A percentile compares a stretch with the other conserved stretches of the same genome.
Conservation (phyloP, 2,113 vertebrate species). For the Amphiprion percula region DNA sequence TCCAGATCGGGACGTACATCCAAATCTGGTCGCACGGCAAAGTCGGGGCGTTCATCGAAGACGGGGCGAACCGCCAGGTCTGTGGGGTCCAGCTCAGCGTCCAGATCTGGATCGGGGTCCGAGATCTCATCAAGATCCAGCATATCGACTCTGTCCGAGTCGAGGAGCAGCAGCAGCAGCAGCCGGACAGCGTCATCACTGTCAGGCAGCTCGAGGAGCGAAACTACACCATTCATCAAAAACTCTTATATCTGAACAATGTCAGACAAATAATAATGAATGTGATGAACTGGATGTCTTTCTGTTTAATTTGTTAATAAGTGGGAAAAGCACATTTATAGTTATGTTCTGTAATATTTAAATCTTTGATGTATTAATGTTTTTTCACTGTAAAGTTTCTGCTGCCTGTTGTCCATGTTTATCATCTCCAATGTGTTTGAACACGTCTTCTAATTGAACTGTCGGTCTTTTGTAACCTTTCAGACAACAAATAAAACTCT, state of each 20-base stretch:
- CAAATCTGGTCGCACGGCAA: slow-evolving; percentile 36
- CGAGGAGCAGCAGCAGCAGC: slow-evolving; percentile 38
- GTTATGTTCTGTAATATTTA: slow-evolving; percentile 31
- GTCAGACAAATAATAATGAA: slow-evolving; percentile 1
- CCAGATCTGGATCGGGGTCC: slow-evolving; percentile 1
- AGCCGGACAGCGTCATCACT: slow-evolving; percentile 46
- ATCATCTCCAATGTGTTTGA: too few relatives aligned
- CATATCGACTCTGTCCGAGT: slow-evolving; percentile 10
- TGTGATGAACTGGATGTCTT: background rate
- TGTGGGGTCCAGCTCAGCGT: background rate
- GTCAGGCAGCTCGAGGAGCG: slow-evolving; percentile 37
- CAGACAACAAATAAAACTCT: slow-evolving; percentile 4
- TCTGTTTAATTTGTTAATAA: background rate
- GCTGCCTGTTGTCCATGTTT: too few relatives aligned
- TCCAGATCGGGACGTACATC: slow-evolving; percentile 43
- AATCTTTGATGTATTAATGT: background rate
- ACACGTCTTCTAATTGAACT: background rate
- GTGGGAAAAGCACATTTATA: background rate
- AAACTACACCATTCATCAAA: slow-evolving; percentile 50
- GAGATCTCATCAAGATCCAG: slow-evolving; percentile 51
- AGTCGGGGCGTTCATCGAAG: slow-evolving; percentile 23
- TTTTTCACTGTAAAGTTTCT: background rate
- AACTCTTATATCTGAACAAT: slow-evolving; percentile 68
- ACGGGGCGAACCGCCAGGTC: slow-evolving; percentile 6
- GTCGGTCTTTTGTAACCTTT: background rate